Conservation (phyloP, 92 coral and sea anemone genomes). For the Umimayanthus chanpuru region DNA sequence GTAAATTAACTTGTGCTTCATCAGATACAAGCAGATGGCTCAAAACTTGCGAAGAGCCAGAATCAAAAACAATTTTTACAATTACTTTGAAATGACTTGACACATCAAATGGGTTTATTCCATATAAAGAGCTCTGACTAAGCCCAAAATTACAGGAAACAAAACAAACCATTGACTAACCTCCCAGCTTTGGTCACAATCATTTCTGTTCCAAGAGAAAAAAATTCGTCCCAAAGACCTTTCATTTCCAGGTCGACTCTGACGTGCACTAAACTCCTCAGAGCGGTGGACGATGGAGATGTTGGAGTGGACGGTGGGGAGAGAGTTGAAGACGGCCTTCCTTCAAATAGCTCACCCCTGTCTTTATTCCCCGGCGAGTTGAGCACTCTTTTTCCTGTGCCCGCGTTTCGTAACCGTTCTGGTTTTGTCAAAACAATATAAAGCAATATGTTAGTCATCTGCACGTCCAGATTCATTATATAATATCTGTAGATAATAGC, state of each 20-base stretch:
- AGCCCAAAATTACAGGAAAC: slow-evolving; percentile 39
- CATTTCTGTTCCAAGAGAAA: slow-evolving; percentile 96
- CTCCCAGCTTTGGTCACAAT: slow-evolving; percentile 99
- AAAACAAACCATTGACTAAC: slow-evolving; percentile 58
- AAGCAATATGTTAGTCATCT: slow-evolving; percentile 27
- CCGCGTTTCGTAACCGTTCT: slow-evolving; percentile 98
- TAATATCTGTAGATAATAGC: slow-evolving; percentile 9
- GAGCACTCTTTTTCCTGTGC: slow-evolving; percentile 89
- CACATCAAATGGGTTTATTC: slow-evolving; percentile 5
- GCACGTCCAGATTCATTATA: slow-evolving; percentile 22
- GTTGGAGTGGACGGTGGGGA: slow-evolving; percentile 64
- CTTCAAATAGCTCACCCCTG: slow-evolving; percentile 48
- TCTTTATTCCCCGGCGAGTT: slow-evolving; percentile 42
- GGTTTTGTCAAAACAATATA: slow-evolving; percentile 2
- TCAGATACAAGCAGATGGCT: slow-evolving; percentile 29
- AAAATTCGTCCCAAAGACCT: slow-evolving; percentile 95
- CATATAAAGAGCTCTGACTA: slow-evolving; percentile 2
- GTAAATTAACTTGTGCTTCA: slow-evolving; percentile 18
- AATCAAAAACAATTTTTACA: not conserved
- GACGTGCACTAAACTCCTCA: slow-evolving; percentile 76
- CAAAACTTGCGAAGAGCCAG: not conserved
- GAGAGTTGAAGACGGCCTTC: slow-evolving; percentile 50
- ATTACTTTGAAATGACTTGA: not conserved
- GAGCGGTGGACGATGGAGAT: slow-evolving; percentile 62
- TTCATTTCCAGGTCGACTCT: slow-evolving; percentile 98